Percentiles rank a stretch among this genome's conserved stretches.
Evolutionary conservation across 2,113 vertebrate species (phyloP).

Genomic region (Petaurus breviceps): DNA sequence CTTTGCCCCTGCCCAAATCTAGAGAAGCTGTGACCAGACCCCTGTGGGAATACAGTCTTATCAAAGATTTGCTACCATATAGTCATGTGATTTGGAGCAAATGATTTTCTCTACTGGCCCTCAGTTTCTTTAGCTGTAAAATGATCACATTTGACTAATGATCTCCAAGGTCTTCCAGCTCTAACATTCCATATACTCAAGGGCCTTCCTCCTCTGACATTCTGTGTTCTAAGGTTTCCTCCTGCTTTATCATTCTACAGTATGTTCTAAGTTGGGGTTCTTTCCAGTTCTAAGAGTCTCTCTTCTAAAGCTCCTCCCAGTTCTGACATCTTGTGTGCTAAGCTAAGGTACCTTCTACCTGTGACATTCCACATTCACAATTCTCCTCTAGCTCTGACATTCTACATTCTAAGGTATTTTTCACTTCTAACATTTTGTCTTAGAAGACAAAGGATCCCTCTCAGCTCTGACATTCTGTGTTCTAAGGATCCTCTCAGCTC

Average conservation of each 20-base stretch:
- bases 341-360: background rate
- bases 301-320: background rate
- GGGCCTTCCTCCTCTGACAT: background rate
- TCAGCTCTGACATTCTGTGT: background rate
- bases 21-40: background rate
- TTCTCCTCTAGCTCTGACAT: background rate
- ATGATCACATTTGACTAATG: background rate
- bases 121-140: background rate
- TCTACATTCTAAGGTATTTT: background rate
- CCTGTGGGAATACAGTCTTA: background rate
- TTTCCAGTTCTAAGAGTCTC: background rate
- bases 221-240: background rate
- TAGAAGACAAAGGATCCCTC: background rate
- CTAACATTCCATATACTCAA: background rate
- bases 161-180: background rate
- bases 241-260: background rate
- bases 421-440: background rate
- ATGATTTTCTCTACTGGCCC: background rate
- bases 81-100: background rate
- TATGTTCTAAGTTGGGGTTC: background rate
- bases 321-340: background rate
- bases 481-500: too few species aligned
- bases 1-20: background rate
- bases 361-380: background rate
- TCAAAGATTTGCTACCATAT: background rate